Percentiles rank a stretch among this genome's conserved stretches.
These are phyloP conservation scores for Eucera pruinosa DNA, from an alignment of 2,888 invertebrate species.

Conservation along the genomic window DNA sequence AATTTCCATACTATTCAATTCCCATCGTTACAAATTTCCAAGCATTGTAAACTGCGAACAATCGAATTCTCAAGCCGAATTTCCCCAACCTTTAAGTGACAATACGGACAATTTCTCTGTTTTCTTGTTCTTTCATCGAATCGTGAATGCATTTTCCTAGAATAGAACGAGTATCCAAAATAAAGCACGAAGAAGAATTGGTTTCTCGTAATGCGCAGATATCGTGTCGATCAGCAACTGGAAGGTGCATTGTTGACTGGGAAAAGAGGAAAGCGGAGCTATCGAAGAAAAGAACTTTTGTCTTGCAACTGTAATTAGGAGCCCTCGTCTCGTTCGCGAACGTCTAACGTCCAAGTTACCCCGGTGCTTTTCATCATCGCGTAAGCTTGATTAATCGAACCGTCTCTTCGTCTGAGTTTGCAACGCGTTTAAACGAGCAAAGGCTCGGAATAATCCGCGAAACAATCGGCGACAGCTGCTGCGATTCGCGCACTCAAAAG, in stretches of 20 bases:
- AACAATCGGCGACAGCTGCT: no score
- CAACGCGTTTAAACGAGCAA: no score
- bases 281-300: background rate
- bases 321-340: background rate
- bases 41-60: no score
- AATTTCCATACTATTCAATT: no score
- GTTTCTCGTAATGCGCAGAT: constrained; percentile 1
- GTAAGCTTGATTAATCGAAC: constrained; percentile 19
- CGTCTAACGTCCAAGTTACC: background rate
- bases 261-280: background rate
- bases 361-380: constrained; percentile 1
- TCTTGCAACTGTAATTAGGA: constrained; percentile 5
- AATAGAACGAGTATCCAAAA: no score
- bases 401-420: no score
- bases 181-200: background rate
- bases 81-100: no score
- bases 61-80: no score
- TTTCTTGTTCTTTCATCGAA: background rate
- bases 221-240: constrained; percentile 16
- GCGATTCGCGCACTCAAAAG: no score
- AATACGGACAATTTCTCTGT: no score
- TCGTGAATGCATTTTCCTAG: background rate
- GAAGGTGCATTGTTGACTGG: background rate
- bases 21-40: no score
- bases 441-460: no score